phyloP scores from a whole-genome alignment of 2,797 vertebrate species.

The Helostoma temminkii region DNA sequence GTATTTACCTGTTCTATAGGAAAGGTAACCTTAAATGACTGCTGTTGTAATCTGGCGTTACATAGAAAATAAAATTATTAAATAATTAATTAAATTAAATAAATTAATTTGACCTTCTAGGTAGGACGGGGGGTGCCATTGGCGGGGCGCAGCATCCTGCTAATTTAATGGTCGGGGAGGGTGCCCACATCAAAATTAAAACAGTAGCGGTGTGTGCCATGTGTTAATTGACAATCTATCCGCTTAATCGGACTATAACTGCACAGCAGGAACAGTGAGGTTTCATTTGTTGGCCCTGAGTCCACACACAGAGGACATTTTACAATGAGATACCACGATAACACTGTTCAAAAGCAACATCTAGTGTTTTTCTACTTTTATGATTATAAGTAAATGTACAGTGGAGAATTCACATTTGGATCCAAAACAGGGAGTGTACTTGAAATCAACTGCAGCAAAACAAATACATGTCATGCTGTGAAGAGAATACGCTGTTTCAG shows the following conservation, averaged over 20 bases:
- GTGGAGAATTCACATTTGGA: background rate
- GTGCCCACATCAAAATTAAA: background rate
- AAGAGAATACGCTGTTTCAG: background rate
- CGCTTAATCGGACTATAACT: background rate
- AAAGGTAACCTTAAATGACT: too few species aligned
- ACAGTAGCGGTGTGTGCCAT: background rate
- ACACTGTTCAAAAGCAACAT: slow-evolving; percentile 9
- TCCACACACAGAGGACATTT: background rate
- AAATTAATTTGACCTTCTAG: too few species aligned
- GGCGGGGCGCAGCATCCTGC: too few species aligned
- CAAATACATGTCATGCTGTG: background rate
- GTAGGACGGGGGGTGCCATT: too few species aligned
- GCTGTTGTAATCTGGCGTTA: too few species aligned
- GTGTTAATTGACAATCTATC: background rate
- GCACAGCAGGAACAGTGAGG: background rate
- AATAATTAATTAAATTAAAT: too few species aligned
- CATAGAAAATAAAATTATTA: too few species aligned
- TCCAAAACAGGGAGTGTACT: background rate
- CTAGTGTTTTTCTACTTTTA: too few species aligned
- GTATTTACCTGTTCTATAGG: too few species aligned
- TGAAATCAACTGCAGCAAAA: background rate
- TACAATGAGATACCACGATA: background rate
- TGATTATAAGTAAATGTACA: too few species aligned
- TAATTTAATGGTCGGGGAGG: too few species aligned
- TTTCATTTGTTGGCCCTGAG: slow-evolving; percentile 3